A percentile compares a stretch with the other conserved stretches of the same genome.
Evolutionary conservation across 2,113 vertebrate genomes (phyloP).

Genomic region (mouse (Mus musculus)): GRCm39 chr14:92519501-92520000

Average conservation of each 20-base stretch:
- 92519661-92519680: background rate
- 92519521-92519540: background rate
- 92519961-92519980: background rate
- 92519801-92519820: background rate
- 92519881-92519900: background rate
- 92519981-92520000: background rate
- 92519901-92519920: background rate
- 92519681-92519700: background rate
- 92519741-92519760: background rate
- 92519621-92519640: background rate
- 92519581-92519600: background rate
- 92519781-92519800: background rate
- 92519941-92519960: background rate
- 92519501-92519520: background rate
- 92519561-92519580: background rate
- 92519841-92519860: background rate
- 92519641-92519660: background rate
- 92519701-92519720: background rate
- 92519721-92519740: background rate
- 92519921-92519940: background rate
- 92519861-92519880: background rate
- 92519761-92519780: background rate
- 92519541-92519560: background rate
- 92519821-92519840: background rate
- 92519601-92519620: background rate